Conservation (phyloP, 64 coral and sea anemone species). For the Dendronephthya gigantea region DNA sequence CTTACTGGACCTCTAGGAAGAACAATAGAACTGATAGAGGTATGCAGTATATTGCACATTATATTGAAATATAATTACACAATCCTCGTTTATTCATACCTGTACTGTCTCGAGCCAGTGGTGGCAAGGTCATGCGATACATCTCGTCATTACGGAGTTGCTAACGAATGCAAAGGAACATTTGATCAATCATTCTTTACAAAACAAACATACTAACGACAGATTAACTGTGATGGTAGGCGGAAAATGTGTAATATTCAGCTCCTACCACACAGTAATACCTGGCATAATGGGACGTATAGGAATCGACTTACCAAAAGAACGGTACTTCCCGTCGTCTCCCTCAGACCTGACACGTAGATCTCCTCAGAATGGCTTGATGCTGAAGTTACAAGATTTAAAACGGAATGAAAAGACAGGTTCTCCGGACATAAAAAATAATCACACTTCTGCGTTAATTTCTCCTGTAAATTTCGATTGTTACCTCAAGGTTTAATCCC, state of each 20-base stretch:
- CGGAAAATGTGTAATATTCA: too few relatives aligned
- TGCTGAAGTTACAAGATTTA: too few relatives aligned
- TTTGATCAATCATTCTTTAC: neutral
- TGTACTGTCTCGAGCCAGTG: neutral
- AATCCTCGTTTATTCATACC: neutral
- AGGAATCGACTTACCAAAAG: neutral
- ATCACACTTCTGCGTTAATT: too few relatives aligned
- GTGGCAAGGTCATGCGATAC: neutral
- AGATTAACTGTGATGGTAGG: too few relatives aligned
- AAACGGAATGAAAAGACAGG: too few relatives aligned
- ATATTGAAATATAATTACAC: neutral
- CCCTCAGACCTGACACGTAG: neutral
- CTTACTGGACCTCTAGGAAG: neutral
- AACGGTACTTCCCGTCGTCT: neutral
- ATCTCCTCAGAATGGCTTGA: neutral
- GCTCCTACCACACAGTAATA: too few relatives aligned
- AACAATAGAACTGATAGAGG: neutral
- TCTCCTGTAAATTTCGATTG: too few relatives aligned
- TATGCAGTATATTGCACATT: neutral
- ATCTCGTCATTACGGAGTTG: neutral
- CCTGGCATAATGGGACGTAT: too few relatives aligned
- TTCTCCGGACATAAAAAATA: too few relatives aligned
- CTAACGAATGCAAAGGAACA: neutral
- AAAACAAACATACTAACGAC: neutral
- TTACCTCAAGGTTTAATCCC: too few relatives aligned